Conservation (phyloP, 2,113 vertebrate genomes). For the Pimephales promelas region DNA sequence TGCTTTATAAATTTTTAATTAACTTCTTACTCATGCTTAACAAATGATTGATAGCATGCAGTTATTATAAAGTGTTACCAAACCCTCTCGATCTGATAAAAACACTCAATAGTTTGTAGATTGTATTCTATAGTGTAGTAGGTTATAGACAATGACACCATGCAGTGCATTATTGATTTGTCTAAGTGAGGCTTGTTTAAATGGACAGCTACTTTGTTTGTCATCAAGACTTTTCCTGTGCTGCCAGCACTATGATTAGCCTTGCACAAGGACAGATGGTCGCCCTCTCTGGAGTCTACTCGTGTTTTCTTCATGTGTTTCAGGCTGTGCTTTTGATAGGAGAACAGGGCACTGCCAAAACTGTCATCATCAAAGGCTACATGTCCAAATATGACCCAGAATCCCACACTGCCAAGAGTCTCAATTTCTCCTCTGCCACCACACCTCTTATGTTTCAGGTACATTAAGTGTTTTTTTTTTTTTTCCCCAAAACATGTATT, state of each 20-base stretch:
- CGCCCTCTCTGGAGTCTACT: slow-evolving; percentile 26
- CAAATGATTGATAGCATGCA: too few species aligned
- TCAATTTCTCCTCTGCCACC: slow-evolving; percentile 96
- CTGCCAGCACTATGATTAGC: slow-evolving; percentile 31
- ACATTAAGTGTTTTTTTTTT: slow-evolving; percentile 9
- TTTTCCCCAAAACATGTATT: neutral
- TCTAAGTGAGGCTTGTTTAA: slow-evolving; percentile 15
- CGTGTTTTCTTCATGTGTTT: slow-evolving; percentile 9
- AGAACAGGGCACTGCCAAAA: slow-evolving; percentile 96
- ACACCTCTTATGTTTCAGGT: slow-evolving; percentile 97
- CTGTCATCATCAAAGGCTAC: slow-evolving; percentile 91
- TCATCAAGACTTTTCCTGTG: slow-evolving; percentile 23
- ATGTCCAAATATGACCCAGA: slow-evolving; percentile 92
- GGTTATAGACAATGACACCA: neutral
- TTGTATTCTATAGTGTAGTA: neutral
- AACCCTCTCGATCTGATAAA: neutral
- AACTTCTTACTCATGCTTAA: too few species aligned
- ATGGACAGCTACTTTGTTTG: slow-evolving; percentile 25
- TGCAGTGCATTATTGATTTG: neutral
- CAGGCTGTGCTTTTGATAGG: slow-evolving; percentile 93
- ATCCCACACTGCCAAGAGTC: slow-evolving; percentile 82
- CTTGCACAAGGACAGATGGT: slow-evolving; percentile 18
- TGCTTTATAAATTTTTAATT: too few species aligned
- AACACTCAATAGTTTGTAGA: neutral
- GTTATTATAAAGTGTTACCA: too few species aligned